Base-by-base conservation (phyloP, 2,113 vertebrate species). In the Lates calcarifer region DNA sequence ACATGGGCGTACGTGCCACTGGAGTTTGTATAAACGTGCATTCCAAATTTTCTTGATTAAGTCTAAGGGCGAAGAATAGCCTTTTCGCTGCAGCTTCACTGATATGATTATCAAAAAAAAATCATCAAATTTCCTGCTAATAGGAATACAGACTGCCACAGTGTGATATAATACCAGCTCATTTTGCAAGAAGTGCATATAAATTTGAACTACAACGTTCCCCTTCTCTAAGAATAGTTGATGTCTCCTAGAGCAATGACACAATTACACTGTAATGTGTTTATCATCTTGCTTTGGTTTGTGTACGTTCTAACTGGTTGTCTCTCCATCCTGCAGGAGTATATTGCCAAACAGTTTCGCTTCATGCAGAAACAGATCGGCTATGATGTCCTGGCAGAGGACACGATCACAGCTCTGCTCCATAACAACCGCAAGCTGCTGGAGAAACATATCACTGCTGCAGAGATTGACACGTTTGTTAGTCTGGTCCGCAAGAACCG, bases 301-400 rank as follows among this genome's bases (percentile, higher is more conserved):
- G 51, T 60, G 4, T 60, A 29, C n/a, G 18, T 58, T 82, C 58
- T 57, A n/a, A 65, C 39, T 56, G 20, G 53, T 41, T 45, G 3
- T 69, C 29, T 75, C 15, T 82, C 24, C 85, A 33, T 87, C 26
- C 24, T 45, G 10, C 88, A 99, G 98, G 98, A 99, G 72, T 99
- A 99, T 81, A 99, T 99, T 62, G 98, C 98, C 26, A 99, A 99
- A 91, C 98, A 99, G 94, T 99, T 99, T 77, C 97, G 98, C 92
- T 99, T 99, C 94, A 99, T 99, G 98, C 98, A 99, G 92, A 99
- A 99, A 90, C 98, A 99, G 93, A 99, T 99, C 9, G 98, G 98
- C 68, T 99, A 99, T 2, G 98, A 99, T 0, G 98, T 99, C n/a
- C 78, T 99, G 94, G 98, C 98, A 0, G 98, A 99, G 91, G 98